phyloP scores from a whole-genome alignment of 2,888 invertebrate genomes.

The Euphydryas editha region DNA sequence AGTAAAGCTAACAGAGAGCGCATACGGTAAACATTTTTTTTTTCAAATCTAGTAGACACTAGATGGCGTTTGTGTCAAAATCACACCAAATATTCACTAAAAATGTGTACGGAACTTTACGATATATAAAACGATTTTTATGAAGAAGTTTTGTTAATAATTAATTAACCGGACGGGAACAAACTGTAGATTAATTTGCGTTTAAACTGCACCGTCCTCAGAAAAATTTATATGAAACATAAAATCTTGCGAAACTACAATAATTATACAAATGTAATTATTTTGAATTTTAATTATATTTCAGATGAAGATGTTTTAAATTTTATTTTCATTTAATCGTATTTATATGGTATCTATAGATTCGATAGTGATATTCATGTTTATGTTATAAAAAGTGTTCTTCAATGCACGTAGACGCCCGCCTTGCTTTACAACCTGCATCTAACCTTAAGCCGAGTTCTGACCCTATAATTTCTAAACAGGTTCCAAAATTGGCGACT shows the following conservation, averaged over 20 bases:
- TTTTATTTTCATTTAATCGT: not conserved
- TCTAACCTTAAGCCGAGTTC: slow-evolving; percentile 60
- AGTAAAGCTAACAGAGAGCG: too few relatives aligned
- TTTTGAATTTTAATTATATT: slow-evolving; percentile 2
- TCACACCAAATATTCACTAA: not conserved
- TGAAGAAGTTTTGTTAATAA: slow-evolving; percentile 17
- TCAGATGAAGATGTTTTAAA: not conserved
- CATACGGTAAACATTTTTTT: not conserved
- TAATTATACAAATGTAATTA: slow-evolving; percentile 14
- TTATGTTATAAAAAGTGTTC: slow-evolving; percentile 5
- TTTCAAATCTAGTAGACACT: slow-evolving; percentile 3
- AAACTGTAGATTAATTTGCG: slow-evolving; percentile 32
- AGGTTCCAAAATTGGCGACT: slow-evolving; percentile 80
- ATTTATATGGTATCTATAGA: not conserved
- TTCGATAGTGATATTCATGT: not conserved
- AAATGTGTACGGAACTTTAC: slow-evolving; percentile 13
- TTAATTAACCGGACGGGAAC: slow-evolving; percentile 27
- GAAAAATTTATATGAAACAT: slow-evolving; percentile 17
- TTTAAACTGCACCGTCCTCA: slow-evolving; percentile 31
- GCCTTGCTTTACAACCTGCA: slow-evolving; percentile 49
- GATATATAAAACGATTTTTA: not conserved
- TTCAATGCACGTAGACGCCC: slow-evolving; percentile 31
- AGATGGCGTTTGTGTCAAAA: not conserved
- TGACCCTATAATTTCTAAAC: slow-evolving; percentile 83
- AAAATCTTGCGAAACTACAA: slow-evolving; percentile 24